Conservation (phyloP, 2,888 invertebrate genomes). For the Meteorus cinctellus region DNA sequence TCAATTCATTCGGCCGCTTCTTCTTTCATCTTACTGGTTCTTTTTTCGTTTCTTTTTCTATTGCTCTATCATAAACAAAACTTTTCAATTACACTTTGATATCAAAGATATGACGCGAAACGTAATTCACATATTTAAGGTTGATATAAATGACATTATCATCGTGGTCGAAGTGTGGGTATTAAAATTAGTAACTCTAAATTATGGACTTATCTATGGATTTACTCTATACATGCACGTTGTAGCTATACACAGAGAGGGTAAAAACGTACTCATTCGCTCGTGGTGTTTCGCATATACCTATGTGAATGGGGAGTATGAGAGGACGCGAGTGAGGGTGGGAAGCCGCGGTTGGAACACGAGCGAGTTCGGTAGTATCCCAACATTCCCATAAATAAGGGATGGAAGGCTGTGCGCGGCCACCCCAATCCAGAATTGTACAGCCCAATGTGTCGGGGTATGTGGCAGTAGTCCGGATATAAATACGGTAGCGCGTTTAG, state of each 20-base stretch:
- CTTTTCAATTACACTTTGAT: too few relatives aligned
- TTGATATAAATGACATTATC: too few relatives aligned
- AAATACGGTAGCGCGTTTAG: constrained; percentile 60
- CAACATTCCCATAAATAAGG: constrained; percentile 63
- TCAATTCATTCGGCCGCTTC: too few relatives aligned
- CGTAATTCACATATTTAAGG: too few relatives aligned
- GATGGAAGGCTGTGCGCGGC: constrained; percentile 52
- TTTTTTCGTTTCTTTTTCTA: too few relatives aligned
- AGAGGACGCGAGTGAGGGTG: constrained; percentile 28
- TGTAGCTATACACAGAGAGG: neutral
- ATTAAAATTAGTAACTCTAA: neutral
- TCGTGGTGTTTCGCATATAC: neutral
- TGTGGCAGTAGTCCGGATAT: constrained; percentile 58
- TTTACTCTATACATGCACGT: neutral
- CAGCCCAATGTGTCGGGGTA: constrained; percentile 53
- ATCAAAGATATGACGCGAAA: too few relatives aligned
- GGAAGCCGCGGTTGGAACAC: constrained; percentile 43
- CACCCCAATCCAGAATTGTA: constrained; percentile 55
- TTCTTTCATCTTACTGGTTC: too few relatives aligned
- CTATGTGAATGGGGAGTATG: neutral
- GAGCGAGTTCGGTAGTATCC: constrained; percentile 56
- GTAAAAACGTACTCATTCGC: neutral
- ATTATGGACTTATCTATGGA: neutral
- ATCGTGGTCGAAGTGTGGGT: too few relatives aligned
- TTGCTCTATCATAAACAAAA: too few relatives aligned